Percentiles rank a stretch among this genome's conserved stretches.
Evolutionary conservation across 2,888 invertebrate species (phyloP).

Genomic region (Dicyrtoma fusca): DNA sequence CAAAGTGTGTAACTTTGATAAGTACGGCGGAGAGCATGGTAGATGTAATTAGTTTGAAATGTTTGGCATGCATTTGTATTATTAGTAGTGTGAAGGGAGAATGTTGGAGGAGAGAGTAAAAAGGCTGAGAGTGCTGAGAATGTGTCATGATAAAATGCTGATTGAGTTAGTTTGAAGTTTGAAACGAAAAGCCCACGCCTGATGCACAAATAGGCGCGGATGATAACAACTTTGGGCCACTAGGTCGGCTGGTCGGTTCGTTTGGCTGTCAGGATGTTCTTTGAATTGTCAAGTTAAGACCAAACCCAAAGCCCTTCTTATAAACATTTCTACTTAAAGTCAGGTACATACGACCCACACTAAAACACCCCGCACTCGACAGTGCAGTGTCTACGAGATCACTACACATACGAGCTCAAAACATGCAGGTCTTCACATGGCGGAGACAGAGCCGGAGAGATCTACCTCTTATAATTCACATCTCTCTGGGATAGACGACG

Average conservation of each 20-base stretch:
- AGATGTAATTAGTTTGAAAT: constrained; percentile 22
- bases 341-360: too few relatives aligned
- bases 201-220: constrained; percentile 11
- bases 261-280: not conserved
- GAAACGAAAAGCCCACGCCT: constrained; percentile 23
- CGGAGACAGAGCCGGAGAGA: too few relatives aligned
- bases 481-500: too few relatives aligned
- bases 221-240: constrained; percentile 36
- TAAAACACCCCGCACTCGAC: too few relatives aligned
- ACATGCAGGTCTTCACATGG: too few relatives aligned
- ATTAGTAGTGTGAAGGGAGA: not conserved
- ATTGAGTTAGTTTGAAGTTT: constrained; percentile 23
- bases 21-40: not conserved
- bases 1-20: too few relatives aligned
- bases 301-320: not conserved
- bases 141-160: constrained; percentile 10
- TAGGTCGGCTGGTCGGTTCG: constrained; percentile 22
- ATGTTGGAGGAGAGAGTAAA: not conserved
- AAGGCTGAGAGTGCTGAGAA: not conserved
- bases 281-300: constrained; percentile 13
- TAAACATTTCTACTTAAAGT: not conserved
- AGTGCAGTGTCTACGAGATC: too few relatives aligned
- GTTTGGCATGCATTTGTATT: constrained; percentile 18
- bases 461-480: too few relatives aligned
- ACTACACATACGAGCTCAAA: too few relatives aligned